Conservation (phyloP, 2,888 invertebrate species). For the Stomorhina lunata region DNA sequence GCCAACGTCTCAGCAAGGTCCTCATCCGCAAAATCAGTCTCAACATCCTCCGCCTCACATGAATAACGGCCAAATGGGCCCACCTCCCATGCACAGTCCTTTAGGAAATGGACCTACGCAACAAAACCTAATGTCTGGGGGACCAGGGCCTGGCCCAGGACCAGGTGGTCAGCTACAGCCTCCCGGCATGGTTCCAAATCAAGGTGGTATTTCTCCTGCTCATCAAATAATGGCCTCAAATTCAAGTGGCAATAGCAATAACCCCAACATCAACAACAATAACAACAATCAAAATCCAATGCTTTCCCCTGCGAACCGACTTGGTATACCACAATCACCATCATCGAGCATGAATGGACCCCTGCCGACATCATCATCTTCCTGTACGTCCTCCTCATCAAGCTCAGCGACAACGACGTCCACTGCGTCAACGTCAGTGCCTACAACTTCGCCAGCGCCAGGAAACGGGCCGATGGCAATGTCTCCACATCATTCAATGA, state of each 20-base stretch:
- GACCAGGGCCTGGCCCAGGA: conserved; percentile 75
- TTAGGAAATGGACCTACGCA: conserved; percentile 83
- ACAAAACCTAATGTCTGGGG: conserved; percentile 80
- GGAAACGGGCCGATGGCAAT: conserved; percentile 78
- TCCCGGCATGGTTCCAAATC: conserved; percentile 68
- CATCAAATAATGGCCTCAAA: conserved; percentile 67
- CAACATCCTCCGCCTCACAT: conserved; percentile 79
- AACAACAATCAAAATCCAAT: conserved; percentile 73
- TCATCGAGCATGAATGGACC: conserved; percentile 80
- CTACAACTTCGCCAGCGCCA: conserved; percentile 76
- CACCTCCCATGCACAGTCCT: conserved; percentile 88
- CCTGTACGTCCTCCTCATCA: conserved; percentile 70
- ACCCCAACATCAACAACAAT: conserved; percentile 64
- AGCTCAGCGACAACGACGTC: conserved; percentile 69
- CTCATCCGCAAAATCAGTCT: conserved; percentile 73
- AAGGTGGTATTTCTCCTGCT: conserved; percentile 75
- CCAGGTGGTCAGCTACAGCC: conserved; percentile 69
- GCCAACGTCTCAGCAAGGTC: conserved; percentile 69
- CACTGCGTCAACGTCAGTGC: conserved; percentile 75
- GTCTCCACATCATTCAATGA: conserved; percentile 79
- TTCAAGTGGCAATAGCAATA: conserved; percentile 71
- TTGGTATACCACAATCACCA: conserved; percentile 72
- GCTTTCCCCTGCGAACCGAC: conserved; percentile 74
- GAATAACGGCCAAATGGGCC: conserved; percentile 88
- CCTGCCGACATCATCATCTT: conserved; percentile 79